Evolutionary conservation across 2,113 vertebrate genomes (phyloP), one percentile per base, ranked within the genome.

Genomic region (Zosterops lateralis): DNA sequence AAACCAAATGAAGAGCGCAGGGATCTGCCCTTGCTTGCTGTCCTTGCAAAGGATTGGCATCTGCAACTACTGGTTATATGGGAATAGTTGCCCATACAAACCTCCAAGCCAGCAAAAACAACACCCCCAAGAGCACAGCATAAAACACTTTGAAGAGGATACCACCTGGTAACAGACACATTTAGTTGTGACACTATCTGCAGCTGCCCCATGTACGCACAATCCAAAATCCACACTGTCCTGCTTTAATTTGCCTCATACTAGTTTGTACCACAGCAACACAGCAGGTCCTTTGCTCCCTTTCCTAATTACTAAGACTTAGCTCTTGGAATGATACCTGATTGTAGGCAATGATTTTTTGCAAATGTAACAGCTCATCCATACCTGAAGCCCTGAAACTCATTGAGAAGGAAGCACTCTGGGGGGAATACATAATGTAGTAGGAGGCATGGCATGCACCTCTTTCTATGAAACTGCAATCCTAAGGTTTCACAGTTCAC

Each of bases 401-500:
- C 79, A 85, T 77, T 70, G 80, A 76, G 68, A 77, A 91, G 87
- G 68, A 93, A 92, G 56, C 45, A 67, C 84, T 81, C 82, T 24
- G 4, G 73, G 68, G 42, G 40, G 53, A 88, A 92, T 82, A 78
- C 60, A 62, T 89, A 94, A 91, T 83, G 48, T 15, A 94, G 70
- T 10, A 68, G 78, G 76, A 94, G 28, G 84, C 73, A 91, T 25
- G 34, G 72, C 72, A 91, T 11, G 44, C 44, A 40, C 56, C 84
- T 84, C 92, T 48, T 95, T 71, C 90, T 93, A 50, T n/a, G 86
- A 78, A 96, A 89, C 76, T 84, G 65, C 83, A 94, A 91, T 90
- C 70, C 81, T 91, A 72, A 83, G 58, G 86, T 64, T 91, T 84
- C 81, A 77, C 10, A 90, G 61, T 78, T 94, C 81, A 68, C 79